A percentile compares a stretch with the other conserved stretches of the same genome.
These are phyloP conservation scores for Amblyraja radiata DNA, from an alignment of 2,797 vertebrate genomes.

Conservation along the genomic window DNA sequence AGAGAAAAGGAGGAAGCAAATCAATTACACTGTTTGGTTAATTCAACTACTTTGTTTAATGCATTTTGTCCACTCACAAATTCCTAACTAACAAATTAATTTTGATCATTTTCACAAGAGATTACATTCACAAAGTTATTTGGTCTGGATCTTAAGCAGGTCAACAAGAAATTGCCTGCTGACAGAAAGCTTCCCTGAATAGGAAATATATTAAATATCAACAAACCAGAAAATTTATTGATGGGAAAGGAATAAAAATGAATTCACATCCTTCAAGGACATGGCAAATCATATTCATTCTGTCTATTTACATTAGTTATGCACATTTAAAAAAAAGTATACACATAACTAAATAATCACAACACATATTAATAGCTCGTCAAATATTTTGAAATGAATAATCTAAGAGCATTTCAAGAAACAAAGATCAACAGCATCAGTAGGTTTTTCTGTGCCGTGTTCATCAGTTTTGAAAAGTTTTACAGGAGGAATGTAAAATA, in stretches of 20 bases:
- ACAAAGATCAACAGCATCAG: not conserved
- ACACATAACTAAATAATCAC: not conserved
- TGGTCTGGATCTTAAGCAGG: not conserved
- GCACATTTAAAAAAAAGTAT: not conserved
- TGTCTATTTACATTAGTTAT: not conserved
- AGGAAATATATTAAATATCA: no score
- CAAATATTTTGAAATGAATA: constrained; percentile 7
- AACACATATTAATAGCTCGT: not conserved
- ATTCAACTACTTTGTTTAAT: not conserved
- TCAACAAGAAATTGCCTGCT: not conserved
- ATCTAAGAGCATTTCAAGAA: not conserved
- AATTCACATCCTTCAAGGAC: not conserved
- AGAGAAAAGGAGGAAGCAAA: not conserved
- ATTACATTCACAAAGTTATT: not conserved
- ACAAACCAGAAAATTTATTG: not conserved
- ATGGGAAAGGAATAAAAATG: not conserved
- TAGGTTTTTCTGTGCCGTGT: not conserved
- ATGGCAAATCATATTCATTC: not conserved
- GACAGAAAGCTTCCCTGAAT: not conserved
- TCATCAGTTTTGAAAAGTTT: not conserved
- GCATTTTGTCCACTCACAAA: not conserved
- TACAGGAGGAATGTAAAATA: constrained; percentile 1
- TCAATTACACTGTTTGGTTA: not conserved
- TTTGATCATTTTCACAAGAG: not conserved
- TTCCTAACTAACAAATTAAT: not conserved